Percentiles rank a stretch among this genome's conserved stretches.
phyloP scores from a whole-genome alignment of 92 coral and sea anemone genomes.

The Porites rus region DNA sequence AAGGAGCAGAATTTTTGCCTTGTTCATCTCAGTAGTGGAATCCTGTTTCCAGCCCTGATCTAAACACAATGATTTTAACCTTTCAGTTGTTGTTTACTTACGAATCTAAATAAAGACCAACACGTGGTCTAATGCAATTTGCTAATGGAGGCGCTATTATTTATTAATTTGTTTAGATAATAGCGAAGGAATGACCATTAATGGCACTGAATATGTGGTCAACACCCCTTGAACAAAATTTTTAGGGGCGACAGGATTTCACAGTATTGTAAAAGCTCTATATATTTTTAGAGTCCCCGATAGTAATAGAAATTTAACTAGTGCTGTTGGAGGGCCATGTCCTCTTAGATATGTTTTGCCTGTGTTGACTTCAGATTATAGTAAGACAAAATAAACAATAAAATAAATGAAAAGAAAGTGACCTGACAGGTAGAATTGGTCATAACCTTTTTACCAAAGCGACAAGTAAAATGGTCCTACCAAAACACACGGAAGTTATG shows the following conservation, averaged over 20 bases:
- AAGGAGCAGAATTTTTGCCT: conserved; percentile 27
- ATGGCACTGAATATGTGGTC: background rate
- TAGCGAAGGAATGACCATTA: conserved; percentile 27
- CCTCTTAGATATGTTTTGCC: background rate
- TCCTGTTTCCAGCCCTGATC: background rate
- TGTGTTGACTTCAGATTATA: background rate
- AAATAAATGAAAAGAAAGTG: background rate
- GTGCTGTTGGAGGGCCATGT: too few species aligned
- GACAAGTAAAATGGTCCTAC: background rate
- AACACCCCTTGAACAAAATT: too few species aligned
- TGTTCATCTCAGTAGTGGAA: conserved; percentile 27
- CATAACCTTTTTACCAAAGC: background rate
- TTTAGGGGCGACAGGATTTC: too few species aligned
- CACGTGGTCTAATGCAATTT: conserved; percentile 36
- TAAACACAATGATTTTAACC: background rate
- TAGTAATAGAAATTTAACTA: too few species aligned
- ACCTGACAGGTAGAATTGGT: background rate
- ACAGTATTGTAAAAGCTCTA: too few species aligned
- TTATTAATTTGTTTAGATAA: conserved; percentile 63
- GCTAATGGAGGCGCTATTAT: background rate
- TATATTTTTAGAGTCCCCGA: too few species aligned
- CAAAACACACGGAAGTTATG: too few species aligned
- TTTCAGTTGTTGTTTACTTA: background rate
- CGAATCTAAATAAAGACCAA: background rate
- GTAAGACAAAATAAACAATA: background rate